These are phyloP conservation scores for Epizoanthus fatuus DNA, from an alignment of 92 coral and sea anemone genomes.

Conservation along the genomic window DNA sequence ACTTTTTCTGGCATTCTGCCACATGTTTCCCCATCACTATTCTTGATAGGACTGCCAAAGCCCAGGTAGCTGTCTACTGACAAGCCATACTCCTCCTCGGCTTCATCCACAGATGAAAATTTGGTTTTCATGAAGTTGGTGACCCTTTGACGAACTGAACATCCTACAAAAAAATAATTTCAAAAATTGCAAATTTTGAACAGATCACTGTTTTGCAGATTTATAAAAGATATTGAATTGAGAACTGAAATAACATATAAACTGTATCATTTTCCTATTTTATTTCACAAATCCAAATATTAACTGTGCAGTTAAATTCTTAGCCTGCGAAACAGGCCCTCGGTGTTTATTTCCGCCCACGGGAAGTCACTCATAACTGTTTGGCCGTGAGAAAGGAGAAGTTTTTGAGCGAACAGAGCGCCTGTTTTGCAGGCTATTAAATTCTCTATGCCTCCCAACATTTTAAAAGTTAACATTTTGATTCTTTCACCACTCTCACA, in stretches of 20 bases:
- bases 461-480: too few species aligned
- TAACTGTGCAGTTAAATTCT: too few species aligned
- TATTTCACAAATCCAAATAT: not conserved
- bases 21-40: not conserved
- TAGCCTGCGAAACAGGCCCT: too few species aligned
- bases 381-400: too few species aligned
- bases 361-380: too few species aligned
- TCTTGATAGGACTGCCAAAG: not conserved
- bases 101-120: constrained; percentile 1
- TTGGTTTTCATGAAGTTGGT: not conserved
- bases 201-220: too few species aligned
- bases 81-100: constrained; percentile 23
- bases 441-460: too few species aligned
- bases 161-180: not conserved
- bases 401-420: too few species aligned
- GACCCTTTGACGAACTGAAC: constrained; percentile 26
- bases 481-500: too few species aligned
- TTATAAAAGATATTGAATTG: not conserved
- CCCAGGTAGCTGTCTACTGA: constrained; percentile 23
- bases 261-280: not conserved
- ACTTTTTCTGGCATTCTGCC: not conserved
- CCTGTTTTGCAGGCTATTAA: too few species aligned
- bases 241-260: not conserved
- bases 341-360: too few species aligned
- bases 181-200: too few species aligned